Base-by-base conservation (phyloP, 2,888 invertebrate species). In the Incurvaria masculella region DNA sequence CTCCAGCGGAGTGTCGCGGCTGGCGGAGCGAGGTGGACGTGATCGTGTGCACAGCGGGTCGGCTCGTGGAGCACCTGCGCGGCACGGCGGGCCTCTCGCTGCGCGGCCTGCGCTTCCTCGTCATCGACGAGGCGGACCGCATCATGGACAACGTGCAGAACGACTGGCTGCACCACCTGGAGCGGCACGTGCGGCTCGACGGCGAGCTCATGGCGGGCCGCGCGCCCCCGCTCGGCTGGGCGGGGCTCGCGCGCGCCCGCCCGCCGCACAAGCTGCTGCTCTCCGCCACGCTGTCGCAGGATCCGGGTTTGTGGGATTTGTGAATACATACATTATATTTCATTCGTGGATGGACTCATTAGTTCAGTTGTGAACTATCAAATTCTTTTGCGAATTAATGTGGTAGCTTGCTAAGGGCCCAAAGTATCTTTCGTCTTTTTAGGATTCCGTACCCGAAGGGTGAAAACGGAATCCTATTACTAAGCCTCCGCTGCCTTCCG, bases 41-140 rank as follows among this genome's bases (percentile, higher is more conserved):
- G 56, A 79, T 97, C 46, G 85, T 98, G 1, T 91, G 95, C 45
- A 98, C 98, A 16, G 94, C 97, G 21, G 97, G 97, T 14, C 83
- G 97, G 49, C 73, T 98, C 46, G 88, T 97, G 0, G 95, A 97
- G 65, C 97, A 98, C 69, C 76, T 98, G 52, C 88, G 89, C 65
- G 83, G 85, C 54, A 94, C 94, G 0, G 79, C 86, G 62, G 92
- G 91, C 17, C 88, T 94, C 63, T 82, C 85, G 46, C 66, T 94
- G 33, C 81, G 83, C 56, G 65, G 83, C 57, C 72, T 94, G 1
- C 82, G 86, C 60, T 94, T 89, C 70, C 72, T 96, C 41, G 85
- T 99, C 0, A 91, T 99, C 49, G 99, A 99, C 69, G 99, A 99
- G 79, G 99, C 99, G 5, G 99, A 99, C 72, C 83, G 94, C 56